Percentiles rank a stretch among this genome's conserved stretches.
These are phyloP conservation scores for Lamproptera curius DNA, from an alignment of 2,888 invertebrate genomes.

Conservation along the genomic window DNA sequence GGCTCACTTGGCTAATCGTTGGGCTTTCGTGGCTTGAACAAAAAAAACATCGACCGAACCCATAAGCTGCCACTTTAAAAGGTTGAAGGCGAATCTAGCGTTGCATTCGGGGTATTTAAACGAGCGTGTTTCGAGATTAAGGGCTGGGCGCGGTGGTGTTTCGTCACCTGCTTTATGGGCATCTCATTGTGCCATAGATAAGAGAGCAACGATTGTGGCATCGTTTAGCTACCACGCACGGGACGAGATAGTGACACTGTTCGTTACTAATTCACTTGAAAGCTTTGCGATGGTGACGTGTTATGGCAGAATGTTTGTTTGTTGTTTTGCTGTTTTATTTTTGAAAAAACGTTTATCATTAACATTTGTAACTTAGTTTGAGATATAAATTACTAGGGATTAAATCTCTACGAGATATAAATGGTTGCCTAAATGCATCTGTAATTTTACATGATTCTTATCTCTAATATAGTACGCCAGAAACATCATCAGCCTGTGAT, in stretches of 20 bases:
- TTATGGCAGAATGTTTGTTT: no score
- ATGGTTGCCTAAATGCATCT: no score
- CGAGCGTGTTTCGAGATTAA: constrained; percentile 51
- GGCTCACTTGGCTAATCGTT: constrained; percentile 75
- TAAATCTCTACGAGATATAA: no score
- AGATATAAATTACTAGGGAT: no score
- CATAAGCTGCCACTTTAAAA: constrained; percentile 65
- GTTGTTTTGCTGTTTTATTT: neutral
- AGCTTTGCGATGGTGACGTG: no score
- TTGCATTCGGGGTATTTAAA: constrained; percentile 52
- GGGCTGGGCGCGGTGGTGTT: constrained; percentile 42
- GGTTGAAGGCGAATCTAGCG: constrained; percentile 65
- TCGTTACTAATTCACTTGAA: no score
- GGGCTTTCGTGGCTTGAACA: constrained; percentile 36
- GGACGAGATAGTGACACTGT: no score
- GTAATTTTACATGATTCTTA: no score
- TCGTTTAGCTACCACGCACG: neutral
- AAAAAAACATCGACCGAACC: constrained; percentile 49
- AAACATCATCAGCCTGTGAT: no score
- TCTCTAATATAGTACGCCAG: no score
- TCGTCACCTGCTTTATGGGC: constrained; percentile 26
- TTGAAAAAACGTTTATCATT: no score
- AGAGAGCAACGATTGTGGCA: constrained; percentile 4
- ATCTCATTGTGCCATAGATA: constrained; percentile 17
- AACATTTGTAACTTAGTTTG: no score